phyloP scores from a whole-genome alignment of 2,797 vertebrate species.

The Masticophis lateralis region DNA sequence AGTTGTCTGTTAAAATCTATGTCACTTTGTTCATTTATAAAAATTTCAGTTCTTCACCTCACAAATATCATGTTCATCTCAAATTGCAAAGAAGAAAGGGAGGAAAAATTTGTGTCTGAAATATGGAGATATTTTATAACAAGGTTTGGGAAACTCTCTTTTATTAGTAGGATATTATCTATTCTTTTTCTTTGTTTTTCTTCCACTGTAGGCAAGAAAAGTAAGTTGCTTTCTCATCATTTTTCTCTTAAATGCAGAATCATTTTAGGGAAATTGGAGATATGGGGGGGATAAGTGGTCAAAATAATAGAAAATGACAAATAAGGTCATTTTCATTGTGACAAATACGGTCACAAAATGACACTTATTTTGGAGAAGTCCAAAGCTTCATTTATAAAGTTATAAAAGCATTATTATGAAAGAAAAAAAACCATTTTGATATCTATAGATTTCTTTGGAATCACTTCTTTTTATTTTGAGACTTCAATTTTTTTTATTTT shows the following conservation, averaged over 20 bases:
- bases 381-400: not conserved
- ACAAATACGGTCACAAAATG: not conserved
- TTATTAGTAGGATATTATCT: not conserved
- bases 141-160: not conserved
- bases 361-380: not conserved
- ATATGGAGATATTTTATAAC: not conserved
- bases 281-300: not conserved
- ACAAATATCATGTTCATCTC: not conserved
- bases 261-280: not conserved
- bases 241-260: not conserved
- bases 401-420: not conserved
- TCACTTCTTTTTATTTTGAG: not conserved
- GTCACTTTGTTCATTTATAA: not conserved
- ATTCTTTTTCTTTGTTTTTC: not conserved
- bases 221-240: not conserved
- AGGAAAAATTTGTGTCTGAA: not conserved
- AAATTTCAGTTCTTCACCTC: not conserved
- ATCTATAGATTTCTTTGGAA: not conserved
- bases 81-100: not conserved
- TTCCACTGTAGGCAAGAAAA: not conserved
- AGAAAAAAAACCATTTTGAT: not conserved
- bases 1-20: not conserved
- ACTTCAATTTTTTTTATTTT: not conserved
- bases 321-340: too few relatives aligned
- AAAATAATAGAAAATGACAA: not conserved